Base-by-base conservation (phyloP, 2,113 vertebrate genomes). In the Megaceryle maxima region DNA sequence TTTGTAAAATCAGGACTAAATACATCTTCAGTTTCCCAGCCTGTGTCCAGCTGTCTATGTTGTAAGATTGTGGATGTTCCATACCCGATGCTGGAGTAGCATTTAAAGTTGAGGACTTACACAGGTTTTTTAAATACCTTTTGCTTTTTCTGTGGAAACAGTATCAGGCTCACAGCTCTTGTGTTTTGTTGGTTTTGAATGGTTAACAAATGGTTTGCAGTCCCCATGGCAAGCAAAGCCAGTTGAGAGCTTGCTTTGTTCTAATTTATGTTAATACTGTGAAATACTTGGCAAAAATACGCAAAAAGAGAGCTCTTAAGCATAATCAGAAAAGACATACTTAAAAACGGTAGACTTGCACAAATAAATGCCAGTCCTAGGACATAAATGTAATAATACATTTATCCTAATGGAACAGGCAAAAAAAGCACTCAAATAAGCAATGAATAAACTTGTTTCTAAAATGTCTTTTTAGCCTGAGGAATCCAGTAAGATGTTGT, bases 371-470 rank as follows among this genome's bases (percentile, higher is more conserved):
- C 21, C 41, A 26, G 73, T 94, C 46, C 68, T 70, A 93, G 66
- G 75, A 95, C 29, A 94, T 8, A 87, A 95, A 73, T 3, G 9
- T 29, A 77, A 11, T 31, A 88, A 75, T 89, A 79, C 43, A 77
- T 88, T 83, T 83, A 94, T 55, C 35, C 56, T 94, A 88, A 88
- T 15, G 7, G 81, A 96, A 92, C 5, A 83, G 37, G 48, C 16
- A 88, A 91, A 91, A 90, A 92, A 92, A 84, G 64, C 31, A 0
- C 0, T 77, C 39, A 94, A 73, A 92, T 29, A 84, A 80, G 63
- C 44, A 88, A 70, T 6, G 79, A 90, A 94, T 82, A 95, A 33
- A 95, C 91, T 87, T 93, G 39, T 48, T 94, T 93, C 56, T 79
- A 83, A 90, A 86, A 92, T 16, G 16, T 21, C 53, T 41, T 84